Evolutionary conservation across 2,113 vertebrate genomes (phyloP), one percentile per base, ranked within the genome.

Genomic region (Seriola aureovittata): DNA sequence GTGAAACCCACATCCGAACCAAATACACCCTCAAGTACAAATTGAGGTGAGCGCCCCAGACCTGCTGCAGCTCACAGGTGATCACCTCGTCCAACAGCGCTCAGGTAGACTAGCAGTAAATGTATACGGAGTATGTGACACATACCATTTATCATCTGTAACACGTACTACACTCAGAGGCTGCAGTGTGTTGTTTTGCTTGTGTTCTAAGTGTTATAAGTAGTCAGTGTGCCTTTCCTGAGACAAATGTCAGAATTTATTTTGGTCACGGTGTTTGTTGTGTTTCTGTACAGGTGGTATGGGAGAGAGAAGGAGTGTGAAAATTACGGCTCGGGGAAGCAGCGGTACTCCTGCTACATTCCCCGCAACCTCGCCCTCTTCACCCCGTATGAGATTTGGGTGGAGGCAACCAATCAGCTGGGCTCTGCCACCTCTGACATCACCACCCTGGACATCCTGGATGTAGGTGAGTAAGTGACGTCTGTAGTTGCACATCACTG

Each of bases 1-100:
- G 97, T 1, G 98, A 98, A 78, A 96, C 96, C 4, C 97, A 97
- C 92, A 92, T 99, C 82, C 96, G 90, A 69, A 98, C 98, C 89
- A 97, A 96, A 93, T 98, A 99, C 90, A 96, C 96, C 68, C 96
- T 99, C 82, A 99, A 98, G 91, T 99, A 98, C 94, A 99, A 98
- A 92, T 93, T 98, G 84, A 96, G 97, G 98, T 99, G 89, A 94
- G 92, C 72, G 77, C 64, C 81, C 23, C 72, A 64, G 72, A 83
- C 50, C 80, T 19, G 74, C 85, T 74, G 36, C 85, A 77, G 74
- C 78, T 80, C 81, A 72, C 83, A 86, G 82, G 80, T 67, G 75
- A 85, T 75, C 78, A 46, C 50, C 85, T 71, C 57, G 65, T 34
- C 75, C 79, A 19, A 25, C 72, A 17, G 34, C 70, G 46, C 65